A percentile compares a stretch with the other conserved stretches of the same genome.
Conservation (phyloP, 2,113 vertebrate genomes). For the Psettodes erumei region DNA sequence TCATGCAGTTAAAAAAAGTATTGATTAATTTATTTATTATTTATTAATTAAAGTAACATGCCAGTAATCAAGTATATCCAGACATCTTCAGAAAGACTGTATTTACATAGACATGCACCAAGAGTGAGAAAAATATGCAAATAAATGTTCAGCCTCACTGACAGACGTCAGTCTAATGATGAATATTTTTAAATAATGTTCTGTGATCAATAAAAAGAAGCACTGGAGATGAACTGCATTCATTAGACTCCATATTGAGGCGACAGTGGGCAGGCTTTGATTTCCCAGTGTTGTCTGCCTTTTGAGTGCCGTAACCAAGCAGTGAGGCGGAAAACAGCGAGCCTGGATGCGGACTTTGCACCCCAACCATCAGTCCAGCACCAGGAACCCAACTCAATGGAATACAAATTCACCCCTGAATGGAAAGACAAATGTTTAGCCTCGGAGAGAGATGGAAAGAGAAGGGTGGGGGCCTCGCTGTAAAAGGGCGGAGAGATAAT, state of each 20-base stretch:
- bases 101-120: not conserved
- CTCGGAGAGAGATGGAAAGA: constrained; percentile 71
- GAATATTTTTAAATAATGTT: not conserved
- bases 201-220: constrained; percentile 4
- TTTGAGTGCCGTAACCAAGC: constrained; percentile 53
- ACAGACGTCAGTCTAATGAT: not conserved
- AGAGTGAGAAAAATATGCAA: not conserved
- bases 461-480: constrained; percentile 50
- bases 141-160: not conserved
- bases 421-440: constrained; percentile 81
- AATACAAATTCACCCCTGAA: constrained; percentile 79
- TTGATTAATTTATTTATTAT: no score
- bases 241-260: constrained; percentile 1
- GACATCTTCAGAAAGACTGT: not conserved
- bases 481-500: constrained; percentile 75
- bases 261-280: constrained; percentile 4
- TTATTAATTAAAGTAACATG: no score
- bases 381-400: constrained; percentile 65
- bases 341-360: constrained; percentile 63
- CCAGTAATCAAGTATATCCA: not conserved
- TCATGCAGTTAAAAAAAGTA: not conserved
- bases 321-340: constrained; percentile 45
- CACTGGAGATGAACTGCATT: not conserved
- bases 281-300: constrained; percentile 22
- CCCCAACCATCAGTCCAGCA: constrained; percentile 47